Base-by-base conservation (phyloP, 2,113 vertebrate genomes). In the Mobula hypostoma region DNA sequence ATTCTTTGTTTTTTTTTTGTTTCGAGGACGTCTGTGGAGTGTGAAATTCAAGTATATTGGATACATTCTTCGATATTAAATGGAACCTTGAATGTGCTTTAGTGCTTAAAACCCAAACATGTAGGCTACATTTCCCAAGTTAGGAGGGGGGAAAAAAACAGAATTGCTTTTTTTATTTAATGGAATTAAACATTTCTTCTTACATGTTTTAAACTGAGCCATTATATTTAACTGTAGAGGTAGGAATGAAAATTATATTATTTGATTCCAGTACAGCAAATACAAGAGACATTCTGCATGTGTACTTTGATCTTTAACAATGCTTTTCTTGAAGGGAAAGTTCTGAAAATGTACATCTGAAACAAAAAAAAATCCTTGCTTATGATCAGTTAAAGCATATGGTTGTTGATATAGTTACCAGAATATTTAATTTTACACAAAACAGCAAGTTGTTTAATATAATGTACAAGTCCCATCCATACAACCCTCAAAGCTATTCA, bases 351-450 rank as follows among this genome's bases (percentile, higher is more conserved):
- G 61, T 29, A 88, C n/a, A 32, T 32, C 32, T 88, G 11, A 24
- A 17, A 66, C 6, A 88, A 88, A 88, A 66, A 88, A n/a, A 88
- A 66, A 88, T 7, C 4, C 14, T n/a, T 32, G 7, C 29, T 63
- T 88, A 88, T 15, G 66, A 88, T 88, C 29, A 88, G 29, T 66
- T 88, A 66, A 88, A 88, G 58, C 14, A 88, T 32, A 88, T n/a
- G 58, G 48, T 0, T 56, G 24, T 19, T 58, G 14, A 29, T 27
- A 29, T 27, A n/a, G 56, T 87, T n/a, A 63, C 58, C 58, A 61
- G 83, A 48, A 87, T 87, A 87, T 87, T 87, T 58, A 85, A 48
- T n/a, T 29, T 19, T 63, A 63, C n/a, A 87, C 24, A 87, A 88
- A 88, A 14, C 61, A 91, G n/a, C 36, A 36, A 40, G 70, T 14